These are phyloP conservation scores for Stichodactyla helianthus DNA, from an alignment of 64 coral and sea anemone species.

Conservation along the genomic window DNA sequence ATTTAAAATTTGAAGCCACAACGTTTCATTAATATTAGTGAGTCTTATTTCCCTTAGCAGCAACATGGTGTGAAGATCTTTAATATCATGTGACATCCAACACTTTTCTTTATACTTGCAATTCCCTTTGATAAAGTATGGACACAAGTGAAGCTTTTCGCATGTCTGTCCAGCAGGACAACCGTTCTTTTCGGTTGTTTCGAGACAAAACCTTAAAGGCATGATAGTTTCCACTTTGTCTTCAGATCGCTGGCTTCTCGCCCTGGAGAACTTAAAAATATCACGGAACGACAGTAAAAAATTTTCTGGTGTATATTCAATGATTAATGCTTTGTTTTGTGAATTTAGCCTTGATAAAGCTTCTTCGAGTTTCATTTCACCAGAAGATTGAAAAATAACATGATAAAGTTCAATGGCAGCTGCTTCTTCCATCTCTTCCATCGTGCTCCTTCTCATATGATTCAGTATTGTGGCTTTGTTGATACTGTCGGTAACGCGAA, in stretches of 20 bases:
- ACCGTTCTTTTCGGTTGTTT: conserved; percentile 26
- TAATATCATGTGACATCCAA: conserved; percentile 46
- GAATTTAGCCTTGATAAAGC: conserved; percentile 35
- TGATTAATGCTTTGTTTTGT: neutral
- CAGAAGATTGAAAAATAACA: conserved; percentile 37
- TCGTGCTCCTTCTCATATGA: neutral
- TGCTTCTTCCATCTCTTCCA: neutral
- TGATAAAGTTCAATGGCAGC: conserved; percentile 32
- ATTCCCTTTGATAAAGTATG: conserved; percentile 63
- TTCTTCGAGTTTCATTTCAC: conserved; percentile 49
- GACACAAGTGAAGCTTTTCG: conserved; percentile 70
- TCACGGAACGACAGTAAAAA: conserved; percentile 35
- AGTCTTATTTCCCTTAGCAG: conserved; percentile 39
- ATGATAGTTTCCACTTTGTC: conserved; percentile 38
- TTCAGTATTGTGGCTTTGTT: neutral
- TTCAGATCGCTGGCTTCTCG: neutral
- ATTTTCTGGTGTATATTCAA: neutral
- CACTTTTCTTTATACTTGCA: conserved; percentile 69
- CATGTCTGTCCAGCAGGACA: conserved; percentile 34
- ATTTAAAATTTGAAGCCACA: conserved; percentile 9
- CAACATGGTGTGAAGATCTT: conserved; percentile 35
- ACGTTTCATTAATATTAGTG: neutral
- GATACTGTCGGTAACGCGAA: too few species aligned
- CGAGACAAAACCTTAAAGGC: conserved; percentile 57
- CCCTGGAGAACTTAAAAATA: conserved; percentile 4